phyloP scores from a whole-genome alignment of 2,113 vertebrate species.

The Phodopus roborovskii region DNA sequence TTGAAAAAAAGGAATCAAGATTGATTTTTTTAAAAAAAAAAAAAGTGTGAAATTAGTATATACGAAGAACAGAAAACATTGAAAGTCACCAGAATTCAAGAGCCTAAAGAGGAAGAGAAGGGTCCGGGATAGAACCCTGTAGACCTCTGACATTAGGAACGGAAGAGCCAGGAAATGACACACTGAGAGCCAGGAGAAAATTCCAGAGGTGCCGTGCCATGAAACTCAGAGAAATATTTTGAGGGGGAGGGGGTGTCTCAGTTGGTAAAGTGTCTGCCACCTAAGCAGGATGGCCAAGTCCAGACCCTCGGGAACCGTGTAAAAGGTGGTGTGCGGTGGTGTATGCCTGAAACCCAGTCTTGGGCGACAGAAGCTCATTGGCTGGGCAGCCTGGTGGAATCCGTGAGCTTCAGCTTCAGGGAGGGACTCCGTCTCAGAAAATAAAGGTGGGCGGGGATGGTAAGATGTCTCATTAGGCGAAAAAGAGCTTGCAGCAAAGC shows the following conservation, averaged over 20 bases:
- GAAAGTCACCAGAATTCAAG: neutral
- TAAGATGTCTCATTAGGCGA: neutral
- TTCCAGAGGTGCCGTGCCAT: neutral
- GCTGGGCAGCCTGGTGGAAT: neutral
- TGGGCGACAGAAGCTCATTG: neutral
- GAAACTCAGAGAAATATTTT: conserved; percentile 5
- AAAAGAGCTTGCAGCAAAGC: neutral
- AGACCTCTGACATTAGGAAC: neutral
- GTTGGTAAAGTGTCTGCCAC: neutral
- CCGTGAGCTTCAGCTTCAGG: neutral
- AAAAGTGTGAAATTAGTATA: neutral
- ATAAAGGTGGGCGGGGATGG: neutral
- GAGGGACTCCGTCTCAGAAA: neutral
- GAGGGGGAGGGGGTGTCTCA: too few relatives aligned
- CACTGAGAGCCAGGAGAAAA: neutral
- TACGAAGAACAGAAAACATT: neutral
- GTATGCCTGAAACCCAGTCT: neutral
- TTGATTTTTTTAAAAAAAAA: neutral
- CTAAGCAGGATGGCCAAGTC: neutral
- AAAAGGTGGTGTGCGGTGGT: neutral
- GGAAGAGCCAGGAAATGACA: neutral
- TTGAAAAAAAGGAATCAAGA: neutral
- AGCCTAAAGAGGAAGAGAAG: conserved; percentile 31
- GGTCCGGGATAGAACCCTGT: neutral
- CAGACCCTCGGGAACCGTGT: neutral